These are phyloP conservation scores for Tragelaphus scriptus DNA, from an alignment of 2,113 vertebrate species.

Conservation along the genomic window DNA sequence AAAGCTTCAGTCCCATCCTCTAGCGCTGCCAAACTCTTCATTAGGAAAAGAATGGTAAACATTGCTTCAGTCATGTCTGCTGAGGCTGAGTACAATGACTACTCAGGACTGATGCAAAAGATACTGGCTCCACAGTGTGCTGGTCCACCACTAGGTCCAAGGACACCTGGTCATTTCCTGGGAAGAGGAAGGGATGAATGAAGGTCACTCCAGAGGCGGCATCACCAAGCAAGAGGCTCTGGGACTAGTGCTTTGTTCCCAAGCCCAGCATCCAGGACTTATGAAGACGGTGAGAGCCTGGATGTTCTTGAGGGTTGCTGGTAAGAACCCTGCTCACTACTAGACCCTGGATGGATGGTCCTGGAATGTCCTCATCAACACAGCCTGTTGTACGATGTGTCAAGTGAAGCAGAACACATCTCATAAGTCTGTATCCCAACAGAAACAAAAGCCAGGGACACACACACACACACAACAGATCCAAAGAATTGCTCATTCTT, in stretches of 20 bases:
- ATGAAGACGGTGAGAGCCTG: neutral
- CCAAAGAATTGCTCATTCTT: neutral
- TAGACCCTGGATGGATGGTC: neutral
- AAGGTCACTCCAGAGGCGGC: neutral
- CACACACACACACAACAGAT: neutral
- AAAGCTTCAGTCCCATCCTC: neutral
- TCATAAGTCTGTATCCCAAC: neutral
- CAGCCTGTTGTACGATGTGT: neutral
- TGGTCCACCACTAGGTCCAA: neutral
- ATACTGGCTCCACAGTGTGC: no score
- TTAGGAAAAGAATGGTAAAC: neutral
- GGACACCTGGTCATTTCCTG: neutral
- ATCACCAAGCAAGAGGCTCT: neutral
- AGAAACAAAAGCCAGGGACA: neutral
- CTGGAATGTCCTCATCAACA: neutral
- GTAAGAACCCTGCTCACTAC: neutral
- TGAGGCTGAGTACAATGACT: neutral
- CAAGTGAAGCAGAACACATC: neutral
- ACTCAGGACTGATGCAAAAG: accelerated
- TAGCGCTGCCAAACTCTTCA: neutral
- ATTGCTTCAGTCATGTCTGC: neutral
- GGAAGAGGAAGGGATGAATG: neutral
- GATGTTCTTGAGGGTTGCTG: neutral
- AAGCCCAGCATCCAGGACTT: neutral
- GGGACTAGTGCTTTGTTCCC: neutral